Conservation (phyloP, 2,888 invertebrate species). For the Eupithecia inturbata region DNA sequence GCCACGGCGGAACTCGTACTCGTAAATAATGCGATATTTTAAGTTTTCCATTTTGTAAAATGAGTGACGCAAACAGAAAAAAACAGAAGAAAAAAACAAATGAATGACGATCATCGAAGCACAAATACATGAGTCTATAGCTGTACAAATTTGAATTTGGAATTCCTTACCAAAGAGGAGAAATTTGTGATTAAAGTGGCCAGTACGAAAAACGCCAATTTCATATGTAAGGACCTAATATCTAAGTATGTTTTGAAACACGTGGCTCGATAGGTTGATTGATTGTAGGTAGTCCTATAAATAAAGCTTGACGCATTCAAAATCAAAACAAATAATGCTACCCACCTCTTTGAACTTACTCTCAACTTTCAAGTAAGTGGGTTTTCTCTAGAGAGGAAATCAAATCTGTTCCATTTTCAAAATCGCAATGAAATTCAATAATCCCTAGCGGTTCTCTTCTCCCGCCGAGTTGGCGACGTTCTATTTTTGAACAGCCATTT, state of each 20-base stretch:
- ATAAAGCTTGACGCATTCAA: neutral
- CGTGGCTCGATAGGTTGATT: slow-evolving; percentile 29
- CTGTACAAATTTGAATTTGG: too few relatives aligned
- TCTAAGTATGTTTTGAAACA: slow-evolving; percentile 32
- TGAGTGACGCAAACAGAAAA: too few relatives aligned
- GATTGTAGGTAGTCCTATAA: neutral
- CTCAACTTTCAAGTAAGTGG: neutral
- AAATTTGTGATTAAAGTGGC: too few relatives aligned
- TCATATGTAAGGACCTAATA: too few relatives aligned
- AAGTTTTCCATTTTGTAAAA: too few relatives aligned
- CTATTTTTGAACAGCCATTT: slow-evolving; percentile 42
- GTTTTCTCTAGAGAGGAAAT: neutral
- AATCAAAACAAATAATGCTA: neutral
- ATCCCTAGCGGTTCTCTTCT: slow-evolving; percentile 21
- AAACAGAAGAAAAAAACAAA: too few relatives aligned
- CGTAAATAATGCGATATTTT: too few relatives aligned
- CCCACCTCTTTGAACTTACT: neutral
- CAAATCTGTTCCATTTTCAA: neutral
- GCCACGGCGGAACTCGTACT: too few relatives aligned
- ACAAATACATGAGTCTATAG: too few relatives aligned
- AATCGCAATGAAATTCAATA: neutral
- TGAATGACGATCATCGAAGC: too few relatives aligned
- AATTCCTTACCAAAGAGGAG: too few relatives aligned
- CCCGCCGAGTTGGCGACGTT: slow-evolving; percentile 35
- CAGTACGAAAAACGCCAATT: too few relatives aligned